Base-by-base conservation (phyloP, 2,888 invertebrate species). In the Thysanoteuthis rhombus region DNA sequence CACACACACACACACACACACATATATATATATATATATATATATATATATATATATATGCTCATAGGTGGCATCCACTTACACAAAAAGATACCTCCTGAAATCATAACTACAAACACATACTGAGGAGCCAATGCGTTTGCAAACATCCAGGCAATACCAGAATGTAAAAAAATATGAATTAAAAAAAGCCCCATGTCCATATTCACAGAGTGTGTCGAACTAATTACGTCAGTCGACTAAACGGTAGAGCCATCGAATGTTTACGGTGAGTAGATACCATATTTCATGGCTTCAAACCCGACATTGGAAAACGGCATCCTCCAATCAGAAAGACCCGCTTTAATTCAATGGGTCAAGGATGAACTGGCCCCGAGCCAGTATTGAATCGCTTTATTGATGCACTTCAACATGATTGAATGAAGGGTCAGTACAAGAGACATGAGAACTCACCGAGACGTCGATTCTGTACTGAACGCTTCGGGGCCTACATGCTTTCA, bases 371-470 rank as follows among this genome's bases (percentile, higher is more conserved):
- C 75, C 75, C 75, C 75, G 16, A 75, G 75, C 75, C 75, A 75
- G 75, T 75, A 75, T 75, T 75, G 75, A 75, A 75, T 75, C 75
- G 75, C 75, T 75, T 75, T 75, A 75, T 75, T 75, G 75, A 75
- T 75, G 75, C 75, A 75, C 75, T 75, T 36, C n/a, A 75, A 75
- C n/a, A 75, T 75, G 75, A 75, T 75, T 75, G 75, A 75, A 36
- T 75, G 75, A 75, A n/a, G n/a, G 75, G 75, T 75, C 75, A 75
- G n/a, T n/a, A n/a, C 75, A 75, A 75, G n/a, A 6, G 75, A 75
- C 75, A 75, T n/a, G 75, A 75, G 75, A 75, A 75, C n/a, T 16
- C 75, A 75, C 75, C n/a, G 75, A 75, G n/a, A 75, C 75, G n/a
- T 6, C 75, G n/a, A 75, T 75, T 75, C 75, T 75, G 16, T 10